A percentile compares a stretch with the other conserved stretches of the same genome.
These are phyloP conservation scores for Semibalanus balanoides DNA, from an alignment of 1,140 invertebrate species.

Conservation along the genomic window DNA sequence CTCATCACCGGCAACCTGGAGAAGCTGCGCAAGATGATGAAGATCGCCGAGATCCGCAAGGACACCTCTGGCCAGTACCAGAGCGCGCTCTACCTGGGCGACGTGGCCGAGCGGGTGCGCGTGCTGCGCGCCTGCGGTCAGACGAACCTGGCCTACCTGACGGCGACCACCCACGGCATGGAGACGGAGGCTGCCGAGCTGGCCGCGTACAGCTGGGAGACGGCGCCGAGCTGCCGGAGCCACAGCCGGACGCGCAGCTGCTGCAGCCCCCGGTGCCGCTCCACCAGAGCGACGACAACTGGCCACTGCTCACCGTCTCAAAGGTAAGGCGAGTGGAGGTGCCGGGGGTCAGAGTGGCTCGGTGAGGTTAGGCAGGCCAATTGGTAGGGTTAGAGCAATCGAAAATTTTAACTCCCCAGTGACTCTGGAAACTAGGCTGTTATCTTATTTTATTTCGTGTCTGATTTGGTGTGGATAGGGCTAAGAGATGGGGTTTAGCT, in stretches of 20 bases:
- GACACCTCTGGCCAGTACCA: constrained; percentile 94
- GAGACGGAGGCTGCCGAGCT: constrained; percentile 63
- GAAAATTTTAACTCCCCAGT: no score
- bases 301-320: constrained; percentile 87
- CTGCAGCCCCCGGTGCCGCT: constrained; percentile 78
- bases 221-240: constrained; percentile 50
- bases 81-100: constrained; percentile 79
- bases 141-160: constrained; percentile 73
- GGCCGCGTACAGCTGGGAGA: constrained; percentile 47
- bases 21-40: constrained; percentile 97
- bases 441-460: no score
- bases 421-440: no score
- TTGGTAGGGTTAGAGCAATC: no score
- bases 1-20: constrained; percentile 97
- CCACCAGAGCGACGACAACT: constrained; percentile 75
- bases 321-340: constrained; percentile 28
- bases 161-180: constrained; percentile 85
- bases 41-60: constrained; percentile 92
- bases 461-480: no score
- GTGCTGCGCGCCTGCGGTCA: constrained; percentile 69
- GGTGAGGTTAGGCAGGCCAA: no score
- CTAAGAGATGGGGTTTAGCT: no score
- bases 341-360: no score
- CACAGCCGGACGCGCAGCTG: constrained; percentile 59
- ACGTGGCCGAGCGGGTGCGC: constrained; percentile 76